phyloP scores from a whole-genome alignment of 2,113 vertebrate species.

The Hoplias malabaricus region DNA sequence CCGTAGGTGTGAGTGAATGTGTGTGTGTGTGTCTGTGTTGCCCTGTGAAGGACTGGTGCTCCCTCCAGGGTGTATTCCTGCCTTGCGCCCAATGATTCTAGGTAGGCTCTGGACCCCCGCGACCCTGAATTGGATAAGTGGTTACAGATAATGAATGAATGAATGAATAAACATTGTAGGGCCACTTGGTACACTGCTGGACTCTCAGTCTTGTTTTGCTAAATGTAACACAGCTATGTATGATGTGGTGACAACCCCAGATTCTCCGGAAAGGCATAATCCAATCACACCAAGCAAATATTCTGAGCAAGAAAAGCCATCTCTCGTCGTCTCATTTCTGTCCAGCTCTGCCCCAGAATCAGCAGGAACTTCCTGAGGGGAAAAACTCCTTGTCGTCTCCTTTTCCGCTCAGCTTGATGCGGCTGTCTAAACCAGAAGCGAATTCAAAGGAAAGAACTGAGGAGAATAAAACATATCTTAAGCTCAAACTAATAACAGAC shows the following conservation, averaged over 20 bases:
- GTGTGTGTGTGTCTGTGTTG: no score
- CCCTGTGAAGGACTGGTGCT: no score
- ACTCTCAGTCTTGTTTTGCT: neutral
- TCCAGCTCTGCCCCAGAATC: constrained; percentile 2
- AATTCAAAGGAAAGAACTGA: constrained; percentile 1
- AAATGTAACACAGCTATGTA: neutral
- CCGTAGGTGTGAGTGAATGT: no score
- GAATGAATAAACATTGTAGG: neutral
- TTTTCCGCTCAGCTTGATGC: constrained; percentile 2
- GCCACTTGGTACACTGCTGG: neutral
- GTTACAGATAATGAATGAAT: no score
- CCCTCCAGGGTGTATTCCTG: no score
- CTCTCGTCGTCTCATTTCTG: neutral
- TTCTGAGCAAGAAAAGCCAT: neutral
- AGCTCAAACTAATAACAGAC: neutral
- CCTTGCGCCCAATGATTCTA: no score
- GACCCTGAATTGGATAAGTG: no score
- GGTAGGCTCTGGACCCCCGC: no score
- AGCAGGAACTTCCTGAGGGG: constrained; percentile 25
- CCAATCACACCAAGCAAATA: neutral
- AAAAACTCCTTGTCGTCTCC: constrained; percentile 12
- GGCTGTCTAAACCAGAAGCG: neutral
- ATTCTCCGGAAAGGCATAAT: neutral
- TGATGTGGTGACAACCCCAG: neutral
- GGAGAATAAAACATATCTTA: neutral